Percentiles rank a stretch among this genome's conserved stretches.
phyloP scores from a whole-genome alignment of 2,113 vertebrate genomes.

The Varanus salvator region DNA sequence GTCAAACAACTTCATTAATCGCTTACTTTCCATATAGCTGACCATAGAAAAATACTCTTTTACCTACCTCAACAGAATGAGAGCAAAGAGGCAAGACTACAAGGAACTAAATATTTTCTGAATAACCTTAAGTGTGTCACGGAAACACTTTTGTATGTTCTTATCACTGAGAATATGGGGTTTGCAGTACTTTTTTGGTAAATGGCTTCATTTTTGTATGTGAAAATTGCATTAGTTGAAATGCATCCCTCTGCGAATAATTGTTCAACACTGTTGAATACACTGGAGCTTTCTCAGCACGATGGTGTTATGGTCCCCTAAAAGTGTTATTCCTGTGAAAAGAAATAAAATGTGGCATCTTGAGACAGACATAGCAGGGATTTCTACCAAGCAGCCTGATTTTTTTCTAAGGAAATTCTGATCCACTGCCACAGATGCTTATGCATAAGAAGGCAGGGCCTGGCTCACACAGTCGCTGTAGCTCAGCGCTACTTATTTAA shows the following conservation, averaged over 20 bases:
- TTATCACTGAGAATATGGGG: constrained; percentile 33
- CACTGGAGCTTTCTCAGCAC: background rate
- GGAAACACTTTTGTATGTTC: constrained; percentile 13
- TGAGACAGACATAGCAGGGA: constrained; percentile 51
- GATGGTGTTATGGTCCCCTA: constrained; percentile 21
- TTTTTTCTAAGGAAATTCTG: constrained; percentile 51
- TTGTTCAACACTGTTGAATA: constrained; percentile 15
- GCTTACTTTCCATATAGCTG: constrained; percentile 41
- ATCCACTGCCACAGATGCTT: background rate
- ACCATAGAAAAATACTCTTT: constrained; percentile 29
- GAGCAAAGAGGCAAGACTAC: constrained; percentile 7
- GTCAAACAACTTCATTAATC: constrained; percentile 52
- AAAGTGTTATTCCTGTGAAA: constrained; percentile 48
- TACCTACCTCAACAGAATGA: constrained; percentile 67
- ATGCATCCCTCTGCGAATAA: constrained; percentile 40
- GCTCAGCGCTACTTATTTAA: no score
- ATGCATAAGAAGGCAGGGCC: background rate
- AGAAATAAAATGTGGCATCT: constrained; percentile 17
- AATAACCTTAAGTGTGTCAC: constrained; percentile 19
- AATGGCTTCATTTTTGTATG: constrained; percentile 46
- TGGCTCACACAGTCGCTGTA: no score
- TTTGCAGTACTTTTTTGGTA: background rate
- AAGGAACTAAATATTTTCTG: constrained; percentile 46
- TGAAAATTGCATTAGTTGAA: constrained; percentile 44
- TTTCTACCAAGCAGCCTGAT: constrained; percentile 51